Evolutionary conservation across 2,797 vertebrate genomes (phyloP).

Genomic region (Natrix natrix): DNA sequence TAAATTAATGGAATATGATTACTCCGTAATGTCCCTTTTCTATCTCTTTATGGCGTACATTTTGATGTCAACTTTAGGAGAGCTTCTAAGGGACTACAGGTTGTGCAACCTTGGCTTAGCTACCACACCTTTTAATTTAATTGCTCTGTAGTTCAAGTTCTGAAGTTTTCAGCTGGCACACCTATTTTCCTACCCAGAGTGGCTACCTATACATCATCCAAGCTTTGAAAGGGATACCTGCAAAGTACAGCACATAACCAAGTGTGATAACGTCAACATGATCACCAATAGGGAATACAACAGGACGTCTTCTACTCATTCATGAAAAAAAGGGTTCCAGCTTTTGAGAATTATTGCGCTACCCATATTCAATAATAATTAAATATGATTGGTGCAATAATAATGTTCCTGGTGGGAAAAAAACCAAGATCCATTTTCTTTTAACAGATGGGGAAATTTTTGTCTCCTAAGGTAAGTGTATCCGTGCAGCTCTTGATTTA

Average conservation of each 20-base stretch:
- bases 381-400: neutral
- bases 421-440: neutral
- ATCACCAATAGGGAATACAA: neutral
- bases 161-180: neutral
- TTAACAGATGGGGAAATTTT: neutral
- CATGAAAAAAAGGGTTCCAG: neutral
- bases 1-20: neutral
- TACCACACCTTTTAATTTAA: neutral
- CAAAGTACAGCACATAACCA: neutral
- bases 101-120: neutral
- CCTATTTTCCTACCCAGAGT: neutral
- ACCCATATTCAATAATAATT: neutral
- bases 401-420: neutral
- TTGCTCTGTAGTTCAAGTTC: neutral
- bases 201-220: neutral
- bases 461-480: neutral
- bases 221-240: neutral
- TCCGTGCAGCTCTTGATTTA: slow-evolving; percentile 6
- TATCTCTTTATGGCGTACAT: neutral
- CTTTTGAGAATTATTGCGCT: neutral
- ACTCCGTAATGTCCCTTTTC: neutral
- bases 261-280: neutral
- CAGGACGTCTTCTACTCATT: neutral
- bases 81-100: neutral
- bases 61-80: neutral